These are phyloP conservation scores for Anguilla japonica DNA, from an alignment of 2,113 vertebrate species.

Conservation along the genomic window DNA sequence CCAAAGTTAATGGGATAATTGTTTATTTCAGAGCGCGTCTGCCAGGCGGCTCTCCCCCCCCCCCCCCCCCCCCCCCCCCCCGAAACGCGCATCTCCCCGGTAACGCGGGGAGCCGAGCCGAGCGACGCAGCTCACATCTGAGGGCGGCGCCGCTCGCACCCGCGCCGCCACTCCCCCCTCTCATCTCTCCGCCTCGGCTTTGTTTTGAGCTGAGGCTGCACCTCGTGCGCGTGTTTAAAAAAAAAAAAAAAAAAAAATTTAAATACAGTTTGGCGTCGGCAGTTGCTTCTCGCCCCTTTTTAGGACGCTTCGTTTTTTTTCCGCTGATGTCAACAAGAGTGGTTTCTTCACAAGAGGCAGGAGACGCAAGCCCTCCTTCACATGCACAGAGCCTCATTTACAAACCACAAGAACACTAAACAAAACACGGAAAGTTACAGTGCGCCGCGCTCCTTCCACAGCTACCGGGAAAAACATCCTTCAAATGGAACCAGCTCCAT, in stretches of 20 bases:
- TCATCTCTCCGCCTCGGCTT: conserved; percentile 19
- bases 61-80: conserved; percentile 8
- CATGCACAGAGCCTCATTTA: conserved; percentile 66
- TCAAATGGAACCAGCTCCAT: not conserved
- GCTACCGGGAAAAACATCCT: not conserved
- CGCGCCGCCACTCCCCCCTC: conserved; percentile 30
- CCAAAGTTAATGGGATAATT: conserved; percentile 47
- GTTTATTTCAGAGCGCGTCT: conserved; percentile 36
- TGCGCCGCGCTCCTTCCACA: conserved; percentile 39
- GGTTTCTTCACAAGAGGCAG: conserved; percentile 60
- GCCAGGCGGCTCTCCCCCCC: conserved; percentile 28
- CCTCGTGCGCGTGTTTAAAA: conserved; percentile 12
- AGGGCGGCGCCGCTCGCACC: conserved; percentile 30
- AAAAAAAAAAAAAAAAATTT: no score
- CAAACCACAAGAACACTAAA: conserved; percentile 64
- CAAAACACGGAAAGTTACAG: conserved; percentile 51
- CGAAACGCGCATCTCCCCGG: conserved; percentile 11
- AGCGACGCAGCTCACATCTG: not conserved
- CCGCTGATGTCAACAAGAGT: conserved; percentile 72
- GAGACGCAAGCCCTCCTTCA: conserved; percentile 18
- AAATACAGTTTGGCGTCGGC: conserved; percentile 34
- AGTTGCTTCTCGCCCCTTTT: conserved; percentile 47
- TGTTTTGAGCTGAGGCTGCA: conserved; percentile 34
- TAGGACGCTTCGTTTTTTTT: conserved; percentile 60
- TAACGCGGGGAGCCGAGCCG: conserved; percentile 36